Evolutionary conservation across 2,113 vertebrate species (phyloP), one percentile per base, ranked within the genome.

Genomic region (Calypte anna): DNA sequence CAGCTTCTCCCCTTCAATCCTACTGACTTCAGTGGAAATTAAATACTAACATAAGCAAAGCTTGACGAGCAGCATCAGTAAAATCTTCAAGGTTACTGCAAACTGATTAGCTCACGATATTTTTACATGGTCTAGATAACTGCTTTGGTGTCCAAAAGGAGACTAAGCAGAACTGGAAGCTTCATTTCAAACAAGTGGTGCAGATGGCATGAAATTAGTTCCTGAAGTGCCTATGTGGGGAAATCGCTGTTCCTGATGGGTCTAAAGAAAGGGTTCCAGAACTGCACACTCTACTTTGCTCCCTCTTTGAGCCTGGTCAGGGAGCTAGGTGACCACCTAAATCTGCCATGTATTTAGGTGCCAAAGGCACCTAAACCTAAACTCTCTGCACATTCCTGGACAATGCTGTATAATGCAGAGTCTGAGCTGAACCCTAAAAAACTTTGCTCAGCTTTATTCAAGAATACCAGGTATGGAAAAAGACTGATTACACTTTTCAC

Each of bases 381-480:
- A 73, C 80, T 13, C 17, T 64, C 17, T 55, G 17, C 0, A 2
- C 0, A 1, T 40, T 75, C 33, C 69, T 54, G 19, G n/a, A 23
- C 21, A 85, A 30, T 30, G 40, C 10, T 38, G 7, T 11, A 7
- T 50, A 44, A 18, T 40, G 40, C 10, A 10, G 23, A 82, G 24
- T n/a, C 7, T 63, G 54, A 82, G 19, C 25, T 78, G 75, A 64
- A 28, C 17, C n/a, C 15, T 3, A 81, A 75, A 23, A 31, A 9
- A 23, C 38, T 69, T 30, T 67, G 21, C 25, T 83, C 36, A 40
- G 15, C 75, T 75, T 80, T 57, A 31, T 51, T 18, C 9, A 77
- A 86, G 54, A 74, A 51, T 20, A 27, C 4, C 8, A 50, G 33
- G n/a, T 70, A 82, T 5, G 11, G 31, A 82, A 78, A 43, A 86